phyloP scores from a whole-genome alignment of 2,888 invertebrate species.

The Marasmarcha lunaedactyla region DNA sequence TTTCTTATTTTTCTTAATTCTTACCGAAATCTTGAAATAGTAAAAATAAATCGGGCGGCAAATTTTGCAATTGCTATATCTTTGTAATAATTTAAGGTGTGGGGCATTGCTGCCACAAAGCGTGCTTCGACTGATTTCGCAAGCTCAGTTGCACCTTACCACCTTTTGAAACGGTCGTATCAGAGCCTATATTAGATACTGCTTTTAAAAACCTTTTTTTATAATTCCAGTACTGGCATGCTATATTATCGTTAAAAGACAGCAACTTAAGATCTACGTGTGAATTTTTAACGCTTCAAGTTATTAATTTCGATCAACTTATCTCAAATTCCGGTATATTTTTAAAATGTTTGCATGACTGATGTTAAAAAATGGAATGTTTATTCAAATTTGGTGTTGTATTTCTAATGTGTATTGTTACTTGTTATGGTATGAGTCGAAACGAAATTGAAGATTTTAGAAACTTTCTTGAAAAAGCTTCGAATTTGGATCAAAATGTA shows the following conservation, averaged over 20 bases:
- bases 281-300: too few species aligned
- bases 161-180: conserved; percentile 68
- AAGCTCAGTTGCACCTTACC: conserved; percentile 45
- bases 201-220: background rate
- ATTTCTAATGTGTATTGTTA: conserved; percentile 33
- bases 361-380: conserved; percentile 27
- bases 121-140: conserved; percentile 29
- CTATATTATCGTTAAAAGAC: background rate
- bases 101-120: conserved; percentile 24
- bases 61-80: conserved; percentile 56
- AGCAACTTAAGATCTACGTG: too few species aligned
- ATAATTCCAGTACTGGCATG: background rate
- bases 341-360: too few species aligned
- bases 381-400: conserved; percentile 30
- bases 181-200: conserved; percentile 61
- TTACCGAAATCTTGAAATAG: too few species aligned
- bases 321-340: too few species aligned
- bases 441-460: conserved; percentile 54
- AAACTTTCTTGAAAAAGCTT: conserved; percentile 46
- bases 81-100: conserved; percentile 24
- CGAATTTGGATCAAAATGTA: conserved; percentile 48
- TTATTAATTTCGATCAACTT: too few species aligned
- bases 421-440: conserved; percentile 41
- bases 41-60: conserved; percentile 40
- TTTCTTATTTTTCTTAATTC: too few species aligned